Evolutionary conservation across 2,797 vertebrate species (phyloP).

Genomic region (Melanotaenia trifasciata): DNA sequence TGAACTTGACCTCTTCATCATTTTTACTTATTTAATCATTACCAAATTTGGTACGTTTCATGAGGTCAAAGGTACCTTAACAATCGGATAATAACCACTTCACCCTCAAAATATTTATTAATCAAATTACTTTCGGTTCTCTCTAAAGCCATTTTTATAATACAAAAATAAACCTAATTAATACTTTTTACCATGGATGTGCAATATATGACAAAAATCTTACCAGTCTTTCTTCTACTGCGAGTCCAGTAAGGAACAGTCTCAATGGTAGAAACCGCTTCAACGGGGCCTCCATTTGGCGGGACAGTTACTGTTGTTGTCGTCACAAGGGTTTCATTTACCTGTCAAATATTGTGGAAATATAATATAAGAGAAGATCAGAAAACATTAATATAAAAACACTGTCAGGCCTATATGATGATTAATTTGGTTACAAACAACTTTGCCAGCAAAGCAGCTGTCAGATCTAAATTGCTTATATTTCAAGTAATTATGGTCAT

Average conservation of each 20-base stretch:
- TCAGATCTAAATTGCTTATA: background rate
- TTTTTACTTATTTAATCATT: background rate
- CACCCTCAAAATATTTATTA: background rate
- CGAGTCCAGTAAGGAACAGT: conserved; percentile 89
- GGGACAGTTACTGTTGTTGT: conserved; percentile 94
- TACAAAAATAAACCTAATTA: background rate
- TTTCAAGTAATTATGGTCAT: background rate
- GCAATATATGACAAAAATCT: conserved; percentile 4
- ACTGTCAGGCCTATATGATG: background rate
- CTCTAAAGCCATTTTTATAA: background rate
- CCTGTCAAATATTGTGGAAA: conserved; percentile 72
- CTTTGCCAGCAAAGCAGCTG: background rate
- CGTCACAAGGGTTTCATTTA: conserved; percentile 92
- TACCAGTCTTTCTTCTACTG: conserved; percentile 90
- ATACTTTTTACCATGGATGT: background rate
- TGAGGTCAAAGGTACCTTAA: background rate
- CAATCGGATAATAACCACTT: background rate
- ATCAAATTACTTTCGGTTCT: background rate
- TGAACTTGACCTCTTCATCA: background rate
- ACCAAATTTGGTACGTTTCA: background rate
- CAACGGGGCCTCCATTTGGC: conserved; percentile 90
- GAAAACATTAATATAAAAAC: background rate
- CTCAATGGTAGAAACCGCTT: conserved; percentile 94
- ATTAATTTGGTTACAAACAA: background rate
- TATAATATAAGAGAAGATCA: background rate